Base-by-base conservation (phyloP, 2,797 vertebrate species). In the Tenualosa ilisha region DNA sequence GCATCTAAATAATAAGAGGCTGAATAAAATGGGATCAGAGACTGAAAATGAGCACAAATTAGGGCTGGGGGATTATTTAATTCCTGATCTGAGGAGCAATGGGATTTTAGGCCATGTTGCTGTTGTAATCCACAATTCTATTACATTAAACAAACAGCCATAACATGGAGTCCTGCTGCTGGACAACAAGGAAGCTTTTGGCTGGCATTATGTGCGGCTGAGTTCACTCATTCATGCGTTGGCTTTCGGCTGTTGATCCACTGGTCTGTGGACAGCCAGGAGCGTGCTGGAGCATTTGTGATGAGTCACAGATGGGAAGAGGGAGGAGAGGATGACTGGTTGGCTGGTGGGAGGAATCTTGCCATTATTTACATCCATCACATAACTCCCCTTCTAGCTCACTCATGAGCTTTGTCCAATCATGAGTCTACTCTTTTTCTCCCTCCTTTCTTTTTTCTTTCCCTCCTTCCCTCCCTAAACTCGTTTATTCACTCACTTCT, bases 81-180 rank as follows among this genome's bases (percentile, higher is more conserved):
- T 40, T 31, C 13, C 68, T 40, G 68, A 75, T 75, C 31, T 75
- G 68, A 65, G 31, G 31, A 4, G 31, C 31, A 75, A 40, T 40
- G 65, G 65, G 65, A 72, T 72, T 15, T 31, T 13, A 2, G 20
- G 37, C 31, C 68, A 40, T 75, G 31, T 75, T 75, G 31, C 68
- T 37, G 68, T 37, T 75, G 68, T 75, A 75, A 75, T 75, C 68
- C 68, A 40, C 31, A 4, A 17, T 75, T 75, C 12, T 40, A 40
- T 40, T 75, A 75, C 68, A 75, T 24, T 82, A 24, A 50, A 75
- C 37, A 75, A 75, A 75, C 68, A 75, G 31, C 12, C 3, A 75
- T 75, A 40, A 75, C 68, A 75, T 75, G 68, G 68, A 13, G 31
- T 37, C 68, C 68, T 40, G 68, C 68, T 75, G 68, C 37, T 37